Percentiles rank a stretch among this genome's conserved stretches.
phyloP scores from a whole-genome alignment of 2,888 invertebrate species.

The Eustalomyia histrio region DNA sequence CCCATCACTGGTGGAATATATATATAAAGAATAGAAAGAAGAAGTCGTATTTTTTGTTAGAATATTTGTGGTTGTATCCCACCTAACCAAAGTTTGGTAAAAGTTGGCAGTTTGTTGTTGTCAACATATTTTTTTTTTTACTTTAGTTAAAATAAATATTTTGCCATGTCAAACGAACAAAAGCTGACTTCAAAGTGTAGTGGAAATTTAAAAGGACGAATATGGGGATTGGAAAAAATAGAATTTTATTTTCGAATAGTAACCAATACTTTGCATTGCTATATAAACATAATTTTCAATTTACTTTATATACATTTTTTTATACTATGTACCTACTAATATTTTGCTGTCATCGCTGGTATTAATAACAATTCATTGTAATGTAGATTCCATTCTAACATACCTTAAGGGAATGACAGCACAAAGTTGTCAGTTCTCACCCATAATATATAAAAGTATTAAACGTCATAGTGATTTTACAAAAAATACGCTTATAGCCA shows the following conservation, averaged over 20 bases:
- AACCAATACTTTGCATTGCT: background rate
- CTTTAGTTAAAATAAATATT: conserved; percentile 16
- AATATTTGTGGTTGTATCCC: conserved; percentile 32
- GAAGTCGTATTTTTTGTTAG: background rate
- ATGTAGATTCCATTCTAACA: background rate
- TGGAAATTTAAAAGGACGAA: background rate
- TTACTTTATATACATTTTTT: background rate
- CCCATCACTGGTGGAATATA: too few relatives aligned
- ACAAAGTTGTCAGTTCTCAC: conserved; percentile 48
- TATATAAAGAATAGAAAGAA: too few relatives aligned
- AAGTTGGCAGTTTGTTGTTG: conserved; percentile 18
- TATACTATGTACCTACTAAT: too few relatives aligned
- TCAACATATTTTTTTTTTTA: background rate
- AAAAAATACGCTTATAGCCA: background rate
- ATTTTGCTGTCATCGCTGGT: conserved; percentile 11
- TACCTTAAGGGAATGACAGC: conserved; percentile 38
- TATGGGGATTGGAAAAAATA: background rate
- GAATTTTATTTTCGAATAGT: conserved; percentile 6
- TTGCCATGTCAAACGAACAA: background rate
- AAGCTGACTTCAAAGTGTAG: background rate
- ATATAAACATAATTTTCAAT: conserved; percentile 33
- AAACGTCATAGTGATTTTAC: conserved; percentile 13
- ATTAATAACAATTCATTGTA: conserved; percentile 2
- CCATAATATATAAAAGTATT: conserved; percentile 37
- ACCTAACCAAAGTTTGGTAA: background rate